A percentile compares a stretch with the other conserved stretches of the same genome.
These are phyloP conservation scores for Halichondria panicea DNA, from an alignment of 37 sponge, comb jelly and placozoan genomes.

Conservation along the genomic window DNA sequence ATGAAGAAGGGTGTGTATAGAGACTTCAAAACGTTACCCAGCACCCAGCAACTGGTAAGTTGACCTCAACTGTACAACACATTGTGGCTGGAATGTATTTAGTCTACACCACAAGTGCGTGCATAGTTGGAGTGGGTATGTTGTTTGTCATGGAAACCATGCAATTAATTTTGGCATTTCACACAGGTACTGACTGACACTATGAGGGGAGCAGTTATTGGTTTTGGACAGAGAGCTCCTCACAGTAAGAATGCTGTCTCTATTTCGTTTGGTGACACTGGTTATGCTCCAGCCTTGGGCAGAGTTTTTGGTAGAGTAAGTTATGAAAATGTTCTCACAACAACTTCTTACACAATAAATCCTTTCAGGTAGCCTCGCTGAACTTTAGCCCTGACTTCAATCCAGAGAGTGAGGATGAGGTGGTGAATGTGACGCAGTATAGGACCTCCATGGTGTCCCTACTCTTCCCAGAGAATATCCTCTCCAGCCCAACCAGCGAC, in stretches of 20 bases:
- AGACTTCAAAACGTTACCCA: not conserved
- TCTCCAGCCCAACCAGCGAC: not conserved
- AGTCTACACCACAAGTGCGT: too few relatives aligned
- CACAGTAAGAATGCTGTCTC: slow-evolving; percentile 2
- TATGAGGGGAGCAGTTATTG: slow-evolving; percentile 24
- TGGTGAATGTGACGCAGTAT: too few relatives aligned
- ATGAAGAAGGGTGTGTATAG: not conserved
- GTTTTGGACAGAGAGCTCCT: slow-evolving; percentile 7
- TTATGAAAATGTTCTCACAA: not conserved
- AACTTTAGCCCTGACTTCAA: too few relatives aligned
- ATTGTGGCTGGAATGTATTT: too few relatives aligned
- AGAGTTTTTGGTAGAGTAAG: slow-evolving; percentile 30
- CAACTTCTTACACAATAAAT: not conserved
- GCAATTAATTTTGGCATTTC: not conserved
- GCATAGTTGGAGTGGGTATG: too few relatives aligned
- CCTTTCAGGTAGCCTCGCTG: not conserved
- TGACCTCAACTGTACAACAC: too few relatives aligned
- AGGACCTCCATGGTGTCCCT: too few relatives aligned
- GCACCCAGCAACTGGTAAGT: too few relatives aligned
- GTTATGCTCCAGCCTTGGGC: slow-evolving; percentile 5
- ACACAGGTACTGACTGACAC: not conserved
- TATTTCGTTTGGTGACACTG: slow-evolving; percentile 9
- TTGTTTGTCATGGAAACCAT: not conserved
- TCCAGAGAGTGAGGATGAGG: too few relatives aligned
- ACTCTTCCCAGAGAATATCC: too few relatives aligned